Evolutionary conservation across 2,113 vertebrate species (phyloP), one percentile per base, ranked within the genome.

Genomic region (Gorsachius goisagi): DNA sequence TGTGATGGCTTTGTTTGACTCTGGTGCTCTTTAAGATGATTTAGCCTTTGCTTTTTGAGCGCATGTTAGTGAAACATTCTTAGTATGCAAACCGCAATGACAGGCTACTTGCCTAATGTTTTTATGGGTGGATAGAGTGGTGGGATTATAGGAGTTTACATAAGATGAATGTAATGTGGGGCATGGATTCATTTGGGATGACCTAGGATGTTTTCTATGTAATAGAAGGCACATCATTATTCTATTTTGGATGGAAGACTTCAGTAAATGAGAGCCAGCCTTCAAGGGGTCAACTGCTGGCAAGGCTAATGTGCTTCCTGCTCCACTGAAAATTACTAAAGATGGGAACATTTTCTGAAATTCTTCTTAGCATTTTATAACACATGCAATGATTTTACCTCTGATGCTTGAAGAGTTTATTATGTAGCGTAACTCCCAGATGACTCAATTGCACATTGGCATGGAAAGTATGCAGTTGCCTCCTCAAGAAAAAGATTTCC

Each of bases 241-340:
- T 91, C 76, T 77, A 59, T 85, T 91, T 85, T 58, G 32, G 11
- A 15, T 47, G 27, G 71, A 56, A 92, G n/a, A 19, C 56, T 82
- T 86, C 50, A 41, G 53, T 78, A 75, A 92, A 79, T 63, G 56
- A 85, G 49, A 89, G 72, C 78, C 39, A 41, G 35, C 30, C 58
- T 92, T 88, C 45, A 35, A 13, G 85, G 13, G 17, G 75, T 95
- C 76, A 89, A 0, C 49, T 76, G 53, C 75, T 89, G 92, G 52
- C 56, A 64, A 72, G 60, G 68, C 69, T 79, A 47, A 73, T 59
- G 49, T 68, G n/a, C 58, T 91, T 93, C 81, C 35, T 60, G 58
- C 78, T 88, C 56, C 74, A 73, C 56, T 88, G 45, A 84, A 95
- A 95, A 91, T 76, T 88, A 53, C 81, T 82, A 13, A 91, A 91